phyloP scores from a whole-genome alignment of 2,797 vertebrate species.

The Acipenser ruthenus region DNA sequence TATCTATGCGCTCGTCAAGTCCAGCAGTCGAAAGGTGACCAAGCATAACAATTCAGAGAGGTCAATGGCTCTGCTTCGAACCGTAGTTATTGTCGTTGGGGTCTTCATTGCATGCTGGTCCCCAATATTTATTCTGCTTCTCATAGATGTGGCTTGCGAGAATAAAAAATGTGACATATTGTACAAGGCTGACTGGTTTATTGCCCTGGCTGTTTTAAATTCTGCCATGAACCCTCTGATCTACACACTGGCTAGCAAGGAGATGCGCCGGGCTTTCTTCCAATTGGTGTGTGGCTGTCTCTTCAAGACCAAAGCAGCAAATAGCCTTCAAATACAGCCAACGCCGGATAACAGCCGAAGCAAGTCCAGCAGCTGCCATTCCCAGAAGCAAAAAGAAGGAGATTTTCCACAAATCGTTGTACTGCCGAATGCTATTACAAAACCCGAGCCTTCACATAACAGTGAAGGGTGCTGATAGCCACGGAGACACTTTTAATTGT shows the following conservation, averaged over 20 bases:
- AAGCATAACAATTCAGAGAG: constrained; percentile 78
- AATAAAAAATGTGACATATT: constrained; percentile 62
- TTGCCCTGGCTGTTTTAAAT: constrained; percentile 80
- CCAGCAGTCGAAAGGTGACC: constrained; percentile 83
- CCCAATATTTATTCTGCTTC: constrained; percentile 79
- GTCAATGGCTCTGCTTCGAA: constrained; percentile 85
- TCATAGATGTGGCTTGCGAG: constrained; percentile 80
- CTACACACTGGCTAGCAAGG: constrained; percentile 88
- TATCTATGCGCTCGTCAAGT: constrained; percentile 86
- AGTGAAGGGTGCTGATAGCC: constrained; percentile 40
- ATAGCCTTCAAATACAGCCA: constrained; percentile 49
- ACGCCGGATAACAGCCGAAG: constrained; percentile 72
- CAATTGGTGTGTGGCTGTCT: constrained; percentile 71
- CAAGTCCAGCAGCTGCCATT: constrained; percentile 83
- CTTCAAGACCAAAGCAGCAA: constrained; percentile 42
- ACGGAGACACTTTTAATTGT: too few species aligned
- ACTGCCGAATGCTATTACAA: constrained; percentile 20
- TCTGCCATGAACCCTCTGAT: constrained; percentile 92
- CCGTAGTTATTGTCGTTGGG: constrained; percentile 85
- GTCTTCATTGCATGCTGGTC: constrained; percentile 93
- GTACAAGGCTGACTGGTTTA: constrained; percentile 79
- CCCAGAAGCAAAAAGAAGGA: constrained; percentile 60
- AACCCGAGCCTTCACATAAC: constrained; percentile 37
- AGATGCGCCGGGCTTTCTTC: constrained; percentile 88
- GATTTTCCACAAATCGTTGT: constrained; percentile 40